These are phyloP conservation scores for Pantelozetes paolii DNA, from an alignment of 2,888 invertebrate species.

Conservation along the genomic window DNA sequence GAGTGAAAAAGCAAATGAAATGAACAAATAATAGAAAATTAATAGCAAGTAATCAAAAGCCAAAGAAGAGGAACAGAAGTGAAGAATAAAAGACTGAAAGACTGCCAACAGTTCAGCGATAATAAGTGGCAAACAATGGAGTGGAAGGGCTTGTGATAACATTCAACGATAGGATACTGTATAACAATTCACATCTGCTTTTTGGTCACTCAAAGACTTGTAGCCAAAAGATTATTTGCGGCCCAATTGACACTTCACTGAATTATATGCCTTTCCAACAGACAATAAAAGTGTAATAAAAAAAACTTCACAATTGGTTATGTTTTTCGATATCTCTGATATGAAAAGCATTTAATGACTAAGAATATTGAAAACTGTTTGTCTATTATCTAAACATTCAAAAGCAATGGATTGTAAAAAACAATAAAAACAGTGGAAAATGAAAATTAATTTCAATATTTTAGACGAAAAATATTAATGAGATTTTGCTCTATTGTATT, in stretches of 20 bases:
- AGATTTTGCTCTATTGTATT: no score
- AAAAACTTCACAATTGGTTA: background rate
- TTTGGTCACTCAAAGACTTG: conserved; percentile 7
- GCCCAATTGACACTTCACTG: conserved; percentile 18
- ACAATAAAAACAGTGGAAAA: no score
- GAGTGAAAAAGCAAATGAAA: conserved; percentile 28
- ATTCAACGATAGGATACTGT: background rate
- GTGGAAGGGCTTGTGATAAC: conserved; percentile 19
- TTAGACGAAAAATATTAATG: no score
- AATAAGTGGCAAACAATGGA: conserved; percentile 29
- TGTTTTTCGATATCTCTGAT: no score
- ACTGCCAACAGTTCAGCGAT: background rate
- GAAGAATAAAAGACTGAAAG: background rate
- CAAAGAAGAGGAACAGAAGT: background rate
- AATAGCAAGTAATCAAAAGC: conserved; percentile 30
- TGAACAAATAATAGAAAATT: conserved; percentile 33
- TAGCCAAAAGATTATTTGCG: conserved; percentile 9
- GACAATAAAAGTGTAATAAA: background rate
- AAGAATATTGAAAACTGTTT: background rate
- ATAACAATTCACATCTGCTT: background rate
- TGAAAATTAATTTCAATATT: no score
- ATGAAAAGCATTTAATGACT: background rate
- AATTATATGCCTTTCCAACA: background rate
- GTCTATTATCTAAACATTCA: background rate
- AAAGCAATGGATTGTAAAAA: no score